Conservation (phyloP, 2,113 vertebrate genomes). For the Raja brachyura region DNA sequence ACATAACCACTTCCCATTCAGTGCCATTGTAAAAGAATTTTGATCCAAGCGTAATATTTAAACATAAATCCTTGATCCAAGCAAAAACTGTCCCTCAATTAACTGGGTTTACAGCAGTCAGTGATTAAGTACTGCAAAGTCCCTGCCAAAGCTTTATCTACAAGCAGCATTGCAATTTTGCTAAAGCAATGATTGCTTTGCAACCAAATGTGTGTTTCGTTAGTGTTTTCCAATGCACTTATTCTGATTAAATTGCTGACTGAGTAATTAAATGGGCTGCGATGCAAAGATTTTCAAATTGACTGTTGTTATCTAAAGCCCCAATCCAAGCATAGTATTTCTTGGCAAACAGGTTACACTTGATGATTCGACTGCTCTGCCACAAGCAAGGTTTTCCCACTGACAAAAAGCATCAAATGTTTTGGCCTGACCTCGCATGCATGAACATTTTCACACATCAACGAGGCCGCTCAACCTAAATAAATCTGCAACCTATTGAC, state of each 20-base stretch:
- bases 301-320: background rate
- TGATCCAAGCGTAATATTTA: slow-evolving; percentile 24
- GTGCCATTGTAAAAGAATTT: background rate
- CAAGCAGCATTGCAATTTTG: background rate
- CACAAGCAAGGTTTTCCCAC: background rate
- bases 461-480: background rate
- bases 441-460: background rate
- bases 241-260: slow-evolving; percentile 13
- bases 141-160: background rate
- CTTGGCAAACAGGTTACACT: background rate
- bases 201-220: background rate
- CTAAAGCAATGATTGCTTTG: background rate
- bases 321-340: background rate
- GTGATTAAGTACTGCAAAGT: slow-evolving; percentile 16
- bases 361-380: background rate
- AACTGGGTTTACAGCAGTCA: background rate
- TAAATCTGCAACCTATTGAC: no score
- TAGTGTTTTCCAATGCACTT: background rate
- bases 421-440: background rate
- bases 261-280: background rate
- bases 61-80: slow-evolving; percentile 1
- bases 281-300: slow-evolving; percentile 28
- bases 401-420: background rate
- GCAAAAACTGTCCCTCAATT: background rate
- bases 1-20: slow-evolving; percentile 24